Evolutionary conservation across 2,888 invertebrate species (phyloP).

Genomic region (Unio delphinus): DNA sequence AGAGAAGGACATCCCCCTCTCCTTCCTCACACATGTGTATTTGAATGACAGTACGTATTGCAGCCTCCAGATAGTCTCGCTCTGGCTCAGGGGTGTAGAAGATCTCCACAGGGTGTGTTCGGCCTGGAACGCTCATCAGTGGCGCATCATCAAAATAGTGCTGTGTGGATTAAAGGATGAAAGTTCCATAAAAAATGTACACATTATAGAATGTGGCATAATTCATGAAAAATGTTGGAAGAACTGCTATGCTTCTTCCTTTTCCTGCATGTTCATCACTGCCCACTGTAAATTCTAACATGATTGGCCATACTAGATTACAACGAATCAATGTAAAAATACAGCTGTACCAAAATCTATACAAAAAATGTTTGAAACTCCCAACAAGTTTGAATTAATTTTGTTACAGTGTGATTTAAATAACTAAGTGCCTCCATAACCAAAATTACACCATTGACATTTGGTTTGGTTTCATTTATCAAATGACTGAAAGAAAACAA

Average conservation of each 20-base stretch:
- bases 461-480: no score
- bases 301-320: no score
- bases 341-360: no score
- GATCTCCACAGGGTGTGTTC: conserved; percentile 96
- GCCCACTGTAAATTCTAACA: neutral
- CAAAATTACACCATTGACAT: no score
- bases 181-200: neutral
- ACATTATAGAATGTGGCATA: neutral
- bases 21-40: conserved; percentile 87
- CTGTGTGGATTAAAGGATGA: conserved; percentile 74
- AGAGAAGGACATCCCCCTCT: conserved; percentile 92
- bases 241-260: neutral
- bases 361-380: no score
- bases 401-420: no score
- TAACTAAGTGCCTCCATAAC: no score
- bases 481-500: no score
- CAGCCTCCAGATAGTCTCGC: conserved; percentile 97
- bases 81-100: conserved; percentile 99
- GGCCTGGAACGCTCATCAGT: conserved; percentile 97
- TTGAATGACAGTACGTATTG: conserved; percentile 96
- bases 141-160: conserved; percentile 98
- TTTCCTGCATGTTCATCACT: neutral
- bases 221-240: neutral
- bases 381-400: no score
- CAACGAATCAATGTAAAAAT: no score